Evolutionary conservation across 2,113 vertebrate genomes (phyloP), one percentile per base, ranked within the genome.

Genomic region (Hyaena hyaena): DNA sequence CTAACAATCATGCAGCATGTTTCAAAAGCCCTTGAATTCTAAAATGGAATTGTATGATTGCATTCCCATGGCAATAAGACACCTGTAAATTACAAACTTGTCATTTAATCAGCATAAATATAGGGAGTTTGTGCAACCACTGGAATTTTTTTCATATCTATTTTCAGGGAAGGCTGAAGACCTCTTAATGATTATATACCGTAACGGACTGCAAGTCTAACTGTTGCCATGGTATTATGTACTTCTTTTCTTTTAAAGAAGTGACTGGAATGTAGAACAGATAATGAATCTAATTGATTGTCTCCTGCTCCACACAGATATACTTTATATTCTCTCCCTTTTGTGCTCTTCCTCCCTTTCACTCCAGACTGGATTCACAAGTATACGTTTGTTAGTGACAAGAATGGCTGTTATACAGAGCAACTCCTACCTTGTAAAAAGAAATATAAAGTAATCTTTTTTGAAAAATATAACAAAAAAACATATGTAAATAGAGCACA

Each of bases 61-160:
- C 98, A 97, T 99, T 99, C 98, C 98, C 98, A 98, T 98, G 98
- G 98, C 98, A 99, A 98, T 99, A 98, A 98, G 98, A 98, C 98
- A 99, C 98, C 99, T 98, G 98, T 98, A 99, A 99, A 99, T 99
- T 99, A 98, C 97, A 98, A 98, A 98, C 97, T 98, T 99, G 98
- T 99, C 98, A 99, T 99, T 99, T 99, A 99, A 99, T 99, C 98
- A 99, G 98, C 98, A 97, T 98, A 98, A 98, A 98, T 97, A 97
- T 98, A 98, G 98, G 97, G 97, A 99, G 98, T 96, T 97, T 96
- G 96, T 98, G 98, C 97, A 98, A 97, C 96, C 98, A 97, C 98
- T 98, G 97, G 98, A 98, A 95, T 97, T 95, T 98, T 91, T 98
- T 93, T 98, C 92, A 73, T 98, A 96, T 98, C 98, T 98, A 97